phyloP scores from a whole-genome alignment of 2,113 vertebrate species.

The Apaloderma vittatum region DNA sequence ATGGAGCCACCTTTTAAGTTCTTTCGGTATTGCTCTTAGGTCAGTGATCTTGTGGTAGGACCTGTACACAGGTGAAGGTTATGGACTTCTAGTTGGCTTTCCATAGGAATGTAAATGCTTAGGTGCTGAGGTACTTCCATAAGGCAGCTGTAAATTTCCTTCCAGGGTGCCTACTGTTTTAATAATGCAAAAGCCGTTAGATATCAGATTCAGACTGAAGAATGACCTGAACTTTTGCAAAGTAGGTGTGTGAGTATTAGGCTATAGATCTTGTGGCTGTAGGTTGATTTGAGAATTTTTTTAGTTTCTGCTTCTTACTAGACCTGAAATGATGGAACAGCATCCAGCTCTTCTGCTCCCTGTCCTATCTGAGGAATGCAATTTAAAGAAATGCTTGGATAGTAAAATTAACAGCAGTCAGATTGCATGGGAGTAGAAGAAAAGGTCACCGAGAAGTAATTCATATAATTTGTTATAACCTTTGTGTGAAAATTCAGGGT shows the following conservation, averaged over 20 bases:
- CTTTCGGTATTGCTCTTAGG: neutral
- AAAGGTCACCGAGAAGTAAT: neutral
- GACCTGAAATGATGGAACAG: neutral
- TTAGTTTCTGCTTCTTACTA: neutral
- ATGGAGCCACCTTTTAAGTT: neutral
- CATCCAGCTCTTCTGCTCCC: neutral
- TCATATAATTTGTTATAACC: constrained; percentile 9
- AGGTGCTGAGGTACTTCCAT: neutral
- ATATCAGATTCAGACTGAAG: neutral
- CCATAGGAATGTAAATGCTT: neutral
- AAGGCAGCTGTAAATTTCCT: neutral
- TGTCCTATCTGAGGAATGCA: neutral
- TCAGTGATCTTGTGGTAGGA: neutral
- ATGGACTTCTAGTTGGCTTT: neutral
- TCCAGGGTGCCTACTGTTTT: neutral
- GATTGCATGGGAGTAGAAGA: neutral
- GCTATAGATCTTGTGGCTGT: neutral
- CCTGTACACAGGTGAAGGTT: neutral
- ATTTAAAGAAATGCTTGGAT: neutral
- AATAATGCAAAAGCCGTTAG: neutral
- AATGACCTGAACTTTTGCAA: neutral
- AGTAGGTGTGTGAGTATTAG: neutral
- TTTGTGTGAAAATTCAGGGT: neutral
- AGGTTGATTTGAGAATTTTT: neutral
- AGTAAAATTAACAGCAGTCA: neutral